Evolutionary conservation across 2,797 vertebrate genomes (phyloP), one percentile per base, ranked within the genome.

Genomic region (Graptemys geographica): DNA sequence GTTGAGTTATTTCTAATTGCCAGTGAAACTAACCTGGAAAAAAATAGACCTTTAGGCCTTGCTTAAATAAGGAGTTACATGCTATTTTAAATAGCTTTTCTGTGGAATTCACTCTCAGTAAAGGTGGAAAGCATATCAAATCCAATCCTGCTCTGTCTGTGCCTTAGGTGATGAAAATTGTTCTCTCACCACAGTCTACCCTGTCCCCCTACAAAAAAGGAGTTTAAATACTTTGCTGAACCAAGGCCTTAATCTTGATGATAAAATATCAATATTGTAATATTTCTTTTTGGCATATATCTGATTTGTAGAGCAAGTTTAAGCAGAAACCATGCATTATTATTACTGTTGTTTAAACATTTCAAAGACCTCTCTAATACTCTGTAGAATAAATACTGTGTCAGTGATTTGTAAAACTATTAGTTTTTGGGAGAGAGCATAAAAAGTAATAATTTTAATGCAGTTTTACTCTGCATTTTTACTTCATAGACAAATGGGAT

Each of bases 251-350:
- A 49, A 49, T 78, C 44, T 47, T 28, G 44, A 78, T 78, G 44
- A 41, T 12, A 78, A 27, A 78, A 47, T 72, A 28, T 6, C 27
- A 78, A 15, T 74, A 44, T 23, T 44, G 37, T 74, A 74, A 44
- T 27, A 6, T 44, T 44, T 72, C 21, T 9, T 72, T 74, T 74
- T 44, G 41, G 15, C 62, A 16, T 65, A 15, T 65, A 18, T 65
- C 16, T n/a, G 15, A n/a, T 33, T 92, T 69, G 94, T 76, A 13
- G 4, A 87, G 74, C 96, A 94, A 82, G 84, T 94, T 96, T 95
- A 80, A 87, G 90, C 44, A 94, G 87, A 59, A 12, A 9, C 25
- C 87, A 37, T 80, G 37, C 79, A 83, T 94, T 92, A 91, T 93
- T 93, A 92, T 90, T n/a, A 49, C 86, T 93, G 56, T 41, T 25